These are phyloP conservation scores for Redunca redunca DNA, from an alignment of 2,113 vertebrate species.

Conservation along the genomic window DNA sequence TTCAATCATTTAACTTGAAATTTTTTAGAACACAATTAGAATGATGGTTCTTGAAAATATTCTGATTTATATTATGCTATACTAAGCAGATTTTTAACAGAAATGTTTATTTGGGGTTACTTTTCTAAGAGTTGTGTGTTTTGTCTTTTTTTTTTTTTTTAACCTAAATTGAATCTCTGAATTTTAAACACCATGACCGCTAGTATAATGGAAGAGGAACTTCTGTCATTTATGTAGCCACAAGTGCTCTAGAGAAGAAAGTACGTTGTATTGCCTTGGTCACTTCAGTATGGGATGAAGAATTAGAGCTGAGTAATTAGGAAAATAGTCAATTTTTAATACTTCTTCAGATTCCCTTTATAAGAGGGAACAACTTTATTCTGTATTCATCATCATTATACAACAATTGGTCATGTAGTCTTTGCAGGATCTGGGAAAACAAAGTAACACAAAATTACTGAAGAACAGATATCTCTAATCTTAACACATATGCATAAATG, in stretches of 20 bases:
- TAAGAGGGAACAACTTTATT: neutral
- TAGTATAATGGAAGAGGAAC: neutral
- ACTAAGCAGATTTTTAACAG: neutral
- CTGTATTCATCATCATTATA: neutral
- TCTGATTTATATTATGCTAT: neutral
- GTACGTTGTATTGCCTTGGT: neutral
- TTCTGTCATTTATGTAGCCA: neutral
- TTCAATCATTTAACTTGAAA: neutral
- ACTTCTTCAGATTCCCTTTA: neutral
- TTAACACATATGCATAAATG: neutral
- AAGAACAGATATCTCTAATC: neutral
- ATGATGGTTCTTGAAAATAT: neutral
- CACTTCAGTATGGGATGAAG: neutral
- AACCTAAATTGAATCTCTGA: neutral
- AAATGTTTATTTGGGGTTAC: neutral
- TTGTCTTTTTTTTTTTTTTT: neutral
- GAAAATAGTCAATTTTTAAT: neutral
- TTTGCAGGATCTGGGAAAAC: neutral
- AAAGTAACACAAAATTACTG: neutral
- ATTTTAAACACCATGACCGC: neutral
- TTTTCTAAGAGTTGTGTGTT: neutral
- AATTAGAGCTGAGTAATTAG: neutral
- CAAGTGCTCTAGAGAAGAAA: neutral
- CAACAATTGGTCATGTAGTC: neutral
- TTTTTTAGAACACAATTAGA: neutral